Percentiles rank a stretch among this genome's conserved stretches.
phyloP scores from a whole-genome alignment of 2,113 vertebrate species.

The Sylvia atricapilla region DNA sequence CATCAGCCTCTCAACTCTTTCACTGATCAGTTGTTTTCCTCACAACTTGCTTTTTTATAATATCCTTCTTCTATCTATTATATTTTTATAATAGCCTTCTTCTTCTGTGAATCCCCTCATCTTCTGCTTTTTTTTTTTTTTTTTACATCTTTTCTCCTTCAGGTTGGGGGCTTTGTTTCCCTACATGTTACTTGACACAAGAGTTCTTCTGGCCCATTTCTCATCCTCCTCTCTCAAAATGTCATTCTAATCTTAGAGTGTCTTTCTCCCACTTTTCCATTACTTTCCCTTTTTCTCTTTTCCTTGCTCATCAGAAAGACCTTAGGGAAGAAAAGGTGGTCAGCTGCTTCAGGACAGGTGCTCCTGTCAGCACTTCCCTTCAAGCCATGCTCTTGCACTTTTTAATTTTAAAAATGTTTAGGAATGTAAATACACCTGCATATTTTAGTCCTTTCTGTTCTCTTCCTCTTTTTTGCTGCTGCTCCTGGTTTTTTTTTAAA shows the following conservation, averaged over 20 bases:
- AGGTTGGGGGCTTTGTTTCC: fast-evolving
- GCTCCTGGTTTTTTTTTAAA: not conserved
- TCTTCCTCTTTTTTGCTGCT: not conserved
- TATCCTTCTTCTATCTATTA: too few relatives aligned
- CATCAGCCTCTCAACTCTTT: not conserved
- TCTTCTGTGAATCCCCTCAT: not conserved
- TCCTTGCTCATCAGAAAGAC: not conserved
- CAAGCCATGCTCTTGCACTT: not conserved
- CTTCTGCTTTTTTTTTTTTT: not conserved
- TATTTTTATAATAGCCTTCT: not conserved
- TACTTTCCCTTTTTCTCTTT: not conserved
- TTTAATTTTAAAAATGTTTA: not conserved
- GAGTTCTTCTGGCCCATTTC: not conserved
- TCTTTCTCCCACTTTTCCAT: not conserved
- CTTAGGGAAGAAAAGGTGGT: not conserved
- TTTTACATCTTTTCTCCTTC: not conserved
- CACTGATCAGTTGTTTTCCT: not conserved
- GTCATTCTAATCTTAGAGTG: not conserved
- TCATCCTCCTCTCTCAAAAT: not conserved
- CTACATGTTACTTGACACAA: not conserved
- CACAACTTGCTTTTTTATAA: not conserved
- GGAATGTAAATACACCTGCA: not conserved
- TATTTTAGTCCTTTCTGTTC: not conserved
- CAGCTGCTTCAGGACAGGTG: not conserved
- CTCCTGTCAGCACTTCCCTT: not conserved